Percentiles rank a stretch among this genome's conserved stretches.
phyloP scores from a whole-genome alignment of 2,888 invertebrate genomes.

The Ischnus inquisitorius region DNA sequence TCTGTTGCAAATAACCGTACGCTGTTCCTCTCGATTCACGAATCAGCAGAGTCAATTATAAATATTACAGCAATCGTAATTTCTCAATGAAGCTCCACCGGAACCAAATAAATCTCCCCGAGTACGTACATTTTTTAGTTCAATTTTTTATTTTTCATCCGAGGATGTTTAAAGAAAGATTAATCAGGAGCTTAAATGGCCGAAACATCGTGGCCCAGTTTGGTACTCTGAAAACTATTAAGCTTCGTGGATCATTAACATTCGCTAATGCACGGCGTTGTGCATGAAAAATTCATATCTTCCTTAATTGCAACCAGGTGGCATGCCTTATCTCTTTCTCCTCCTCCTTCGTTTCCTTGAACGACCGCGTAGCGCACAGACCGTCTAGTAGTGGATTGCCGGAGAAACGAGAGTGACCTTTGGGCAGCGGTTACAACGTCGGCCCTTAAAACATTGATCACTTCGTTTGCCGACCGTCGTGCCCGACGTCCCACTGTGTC shows the following conservation, averaged over 20 bases:
- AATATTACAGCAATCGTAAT: too few species aligned
- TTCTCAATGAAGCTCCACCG: too few species aligned
- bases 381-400: not conserved
- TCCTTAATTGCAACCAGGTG: conserved; percentile 26
- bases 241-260: conserved; percentile 29
- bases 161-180: not conserved
- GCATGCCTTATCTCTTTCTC: conserved; percentile 8
- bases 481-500: conserved; percentile 18
- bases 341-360: not conserved
- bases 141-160: too few species aligned
- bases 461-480: conserved; percentile 36
- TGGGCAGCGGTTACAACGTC: conserved; percentile 37
- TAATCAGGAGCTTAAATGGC: not conserved
- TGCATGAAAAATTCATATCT: conserved; percentile 47
- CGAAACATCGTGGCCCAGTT: conserved; percentile 14
- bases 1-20: too few species aligned
- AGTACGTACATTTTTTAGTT: too few species aligned
- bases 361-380: not conserved
- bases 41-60: too few species aligned
- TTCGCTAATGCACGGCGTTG: conserved; percentile 32
- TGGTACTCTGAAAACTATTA: conserved; percentile 26
- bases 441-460: conserved; percentile 61
- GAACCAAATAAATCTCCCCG: too few species aligned
- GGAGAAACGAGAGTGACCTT: conserved; percentile 40
- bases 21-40: too few species aligned